Conservation (phyloP, 2,113 vertebrate species). For the Rhinoptilus africanus region DNA sequence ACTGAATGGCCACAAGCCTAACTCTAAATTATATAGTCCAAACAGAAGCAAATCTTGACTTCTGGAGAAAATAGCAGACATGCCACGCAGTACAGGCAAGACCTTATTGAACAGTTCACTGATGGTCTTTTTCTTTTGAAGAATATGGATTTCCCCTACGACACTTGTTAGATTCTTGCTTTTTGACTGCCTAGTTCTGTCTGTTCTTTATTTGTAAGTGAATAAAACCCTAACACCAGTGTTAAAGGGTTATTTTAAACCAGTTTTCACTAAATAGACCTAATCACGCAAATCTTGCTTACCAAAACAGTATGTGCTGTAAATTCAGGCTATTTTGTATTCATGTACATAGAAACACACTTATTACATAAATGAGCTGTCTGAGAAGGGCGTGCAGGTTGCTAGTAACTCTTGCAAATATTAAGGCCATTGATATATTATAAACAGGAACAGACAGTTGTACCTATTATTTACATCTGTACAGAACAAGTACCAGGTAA, state of each 20-base stretch:
- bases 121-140: background rate
- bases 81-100: background rate
- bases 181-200: background rate
- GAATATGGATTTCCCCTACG: background rate
- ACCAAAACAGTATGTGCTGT: background rate
- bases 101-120: background rate
- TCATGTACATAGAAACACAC: background rate
- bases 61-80: background rate
- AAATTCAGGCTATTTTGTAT: constrained; percentile 3
- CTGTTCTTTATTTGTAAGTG: background rate
- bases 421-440: background rate
- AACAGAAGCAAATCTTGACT: background rate
- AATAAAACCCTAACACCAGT: background rate
- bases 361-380: background rate
- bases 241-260: background rate
- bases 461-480: background rate
- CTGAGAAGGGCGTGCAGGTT: background rate
- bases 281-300: background rate
- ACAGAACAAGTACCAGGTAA: background rate
- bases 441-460: background rate
- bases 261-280: background rate
- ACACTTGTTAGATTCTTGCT: background rate
- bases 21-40: background rate
- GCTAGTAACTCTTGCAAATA: background rate
- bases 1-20: background rate